Evolutionary conservation across 2,113 vertebrate species (phyloP), one percentile per base, ranked within the genome.

Genomic region (Colossoma macropomum): DNA sequence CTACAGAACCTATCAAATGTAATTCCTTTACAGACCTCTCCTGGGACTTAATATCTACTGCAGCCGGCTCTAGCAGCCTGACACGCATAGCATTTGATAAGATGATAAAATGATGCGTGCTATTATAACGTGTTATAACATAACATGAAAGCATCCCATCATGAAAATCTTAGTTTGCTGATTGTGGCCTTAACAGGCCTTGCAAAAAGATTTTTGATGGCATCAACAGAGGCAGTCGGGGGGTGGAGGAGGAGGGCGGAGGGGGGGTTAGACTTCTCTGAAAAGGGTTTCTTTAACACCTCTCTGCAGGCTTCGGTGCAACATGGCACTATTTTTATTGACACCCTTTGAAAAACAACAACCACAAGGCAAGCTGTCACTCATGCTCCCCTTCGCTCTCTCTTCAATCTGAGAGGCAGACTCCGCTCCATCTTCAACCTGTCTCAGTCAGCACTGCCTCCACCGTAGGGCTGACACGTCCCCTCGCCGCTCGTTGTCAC

Each of bases 261-360:
- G 48, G n/a, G n/a, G n/a, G n/a, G n/a, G n/a, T n/a, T n/a, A 28
- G 38, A 71, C 38, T 68, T 59, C 63, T 83, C 27, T 71, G 82
- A 77, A 60, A 62, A 77, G 75, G 41, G 52, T 75, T 79, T 79
- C 63, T 68, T 82, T 84, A 81, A 72, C 79, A 79, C 79, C 79
- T 71, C 73, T 84, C 66, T 16, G 69, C 50, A 62, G 79, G 76
- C 82, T 71, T 52, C 15, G 52, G 65, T 77, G 65, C 59, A 71
- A 77, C 65, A 56, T 75, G 41, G 75, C 72, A 75, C 74, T 84
- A 80, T 87, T 87, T 87, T 78, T 85, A 87, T 87, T 84, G 86
- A 87, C 82, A 87, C 83, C 77, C 79, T 87, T 82, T 87, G 86
- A 87, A 87, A 84, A 87, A 87, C 83, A 87, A 87, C 82, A 82